Evolutionary conservation across 1,140 invertebrate species (phyloP).

Genomic region (Diplogasteroides magnus): DNA sequence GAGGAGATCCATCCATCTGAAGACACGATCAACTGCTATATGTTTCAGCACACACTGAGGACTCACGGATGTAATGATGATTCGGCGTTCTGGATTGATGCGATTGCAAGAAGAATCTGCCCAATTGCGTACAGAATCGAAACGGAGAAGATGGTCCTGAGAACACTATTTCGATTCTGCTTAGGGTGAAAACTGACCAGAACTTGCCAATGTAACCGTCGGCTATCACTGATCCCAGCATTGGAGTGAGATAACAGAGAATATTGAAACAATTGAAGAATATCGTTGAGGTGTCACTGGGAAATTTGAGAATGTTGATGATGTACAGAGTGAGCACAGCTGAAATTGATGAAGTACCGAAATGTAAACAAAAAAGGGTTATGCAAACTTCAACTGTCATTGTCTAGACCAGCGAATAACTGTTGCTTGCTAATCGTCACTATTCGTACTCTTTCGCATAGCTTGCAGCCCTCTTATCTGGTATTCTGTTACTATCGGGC

Average conservation of each 20-base stretch:
- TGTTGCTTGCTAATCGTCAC: too few relatives aligned
- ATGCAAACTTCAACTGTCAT: too few relatives aligned
- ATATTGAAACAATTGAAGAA: slow-evolving; percentile 68
- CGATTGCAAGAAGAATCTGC: slow-evolving; percentile 71
- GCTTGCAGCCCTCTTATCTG: too few relatives aligned
- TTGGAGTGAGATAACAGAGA: slow-evolving; percentile 76
- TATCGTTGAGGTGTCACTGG: slow-evolving; percentile 5
- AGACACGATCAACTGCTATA: too few relatives aligned
- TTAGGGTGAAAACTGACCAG: too few relatives aligned
- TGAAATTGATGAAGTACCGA: too few relatives aligned
- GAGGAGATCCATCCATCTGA: slow-evolving; percentile 17
- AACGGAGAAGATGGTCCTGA: slow-evolving; percentile 54
- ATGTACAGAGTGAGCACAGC: slow-evolving; percentile 76
- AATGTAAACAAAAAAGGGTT: too few relatives aligned
- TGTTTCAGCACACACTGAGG: too few relatives aligned
- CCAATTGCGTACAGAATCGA: slow-evolving; percentile 75
- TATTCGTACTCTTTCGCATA: too few relatives aligned
- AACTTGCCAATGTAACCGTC: slow-evolving; percentile 81
- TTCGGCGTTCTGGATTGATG: slow-evolving; percentile 62
- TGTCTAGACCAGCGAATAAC: too few relatives aligned
- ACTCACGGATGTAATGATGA: slow-evolving; percentile 62
- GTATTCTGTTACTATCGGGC: too few relatives aligned
- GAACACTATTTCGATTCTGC: too few relatives aligned
- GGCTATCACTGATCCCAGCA: slow-evolving; percentile 80
- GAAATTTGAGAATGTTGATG: slow-evolving; percentile 63